phyloP scores from a whole-genome alignment of 1,140 invertebrate genomes.

The Orussus abietinus region DNA sequence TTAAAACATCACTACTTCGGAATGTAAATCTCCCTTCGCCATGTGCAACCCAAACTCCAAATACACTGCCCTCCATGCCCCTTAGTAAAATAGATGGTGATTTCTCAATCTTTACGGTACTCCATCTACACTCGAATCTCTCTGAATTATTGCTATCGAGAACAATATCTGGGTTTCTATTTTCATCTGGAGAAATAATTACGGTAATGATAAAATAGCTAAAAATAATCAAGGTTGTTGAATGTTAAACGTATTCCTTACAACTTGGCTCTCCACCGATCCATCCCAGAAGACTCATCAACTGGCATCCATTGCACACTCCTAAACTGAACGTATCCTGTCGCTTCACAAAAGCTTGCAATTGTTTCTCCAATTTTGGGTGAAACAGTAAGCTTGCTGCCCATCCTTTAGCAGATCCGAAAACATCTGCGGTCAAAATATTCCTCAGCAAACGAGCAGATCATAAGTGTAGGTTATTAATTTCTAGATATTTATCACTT shows the following conservation, averaged over 20 bases:
- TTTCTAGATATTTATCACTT: constrained; percentile 17
- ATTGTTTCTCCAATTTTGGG: constrained; percentile 55
- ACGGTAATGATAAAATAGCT: background rate
- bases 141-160: constrained; percentile 85
- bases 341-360: constrained; percentile 68
- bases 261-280: constrained; percentile 53
- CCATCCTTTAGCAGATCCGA: constrained; percentile 97
- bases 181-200: constrained; percentile 17
- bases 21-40: constrained; percentile 83
- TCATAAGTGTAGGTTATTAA: background rate
- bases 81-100: constrained; percentile 79
- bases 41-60: constrained; percentile 96
- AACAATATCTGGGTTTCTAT: constrained; percentile 62
- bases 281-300: constrained; percentile 87
- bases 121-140: constrained; percentile 89
- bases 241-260: constrained; percentile 13
- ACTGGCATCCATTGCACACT: constrained; percentile 96
- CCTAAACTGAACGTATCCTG: constrained; percentile 91
- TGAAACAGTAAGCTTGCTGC: constrained; percentile 84
- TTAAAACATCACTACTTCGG: constrained; percentile 52
- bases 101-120: constrained; percentile 71
- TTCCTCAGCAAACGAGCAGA: too few relatives aligned
- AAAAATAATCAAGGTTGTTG: constrained; percentile 3
- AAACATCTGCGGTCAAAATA: constrained; percentile 68
- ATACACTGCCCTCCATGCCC: constrained; percentile 77